Evolutionary conservation across 2,888 invertebrate species (phyloP), one percentile per base, ranked within the genome.

Genomic region (Cylloceria caligata): DNA sequence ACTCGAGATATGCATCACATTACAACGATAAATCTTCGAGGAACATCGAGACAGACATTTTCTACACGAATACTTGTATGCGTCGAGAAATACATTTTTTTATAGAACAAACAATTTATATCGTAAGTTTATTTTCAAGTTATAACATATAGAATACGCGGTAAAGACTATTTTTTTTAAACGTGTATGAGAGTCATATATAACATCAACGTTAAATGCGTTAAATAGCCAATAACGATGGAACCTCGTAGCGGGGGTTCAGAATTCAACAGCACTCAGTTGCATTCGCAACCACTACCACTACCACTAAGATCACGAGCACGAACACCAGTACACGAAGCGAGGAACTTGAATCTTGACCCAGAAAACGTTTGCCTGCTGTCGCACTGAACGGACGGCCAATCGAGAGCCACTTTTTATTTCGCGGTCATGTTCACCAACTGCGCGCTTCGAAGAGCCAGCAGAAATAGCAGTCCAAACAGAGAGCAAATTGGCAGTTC

Each of bases 291-390:
- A 80, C 73, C n/a, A 34, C 42, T 24, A 67, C 57, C 65, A 39
- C 49, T 57, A 13, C 49, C 27, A 65, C 68, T 75, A 75, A 75
- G 64, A 75, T 55, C 47, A 30, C 65, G 65, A 76, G 80, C 49
- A 60, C 57, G 55, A 47, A 78, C 57, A 65, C 30, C 45, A 47
- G 42, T 19, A 16, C 57, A 76, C 67, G 71, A 57, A 64, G 27
- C 88, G 87, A 89, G 88, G 90, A 91, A 91, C 91, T 89, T 90
- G 90, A 90, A 89, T 90, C 90, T 90, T 91, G 90, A 90, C 90
- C 90, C 88, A 91, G 90, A 91, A 90, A 87, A 87, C 77, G 86
- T 87, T 85, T 85, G 87, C 85, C 85, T 80, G 84, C 87, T 85
- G 85, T 82, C 85, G 84, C 84, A 80, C 86, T 39, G 83, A 83